Conservation (phyloP, 2,113 vertebrate species). For the Notothenia coriiceps region DNA sequence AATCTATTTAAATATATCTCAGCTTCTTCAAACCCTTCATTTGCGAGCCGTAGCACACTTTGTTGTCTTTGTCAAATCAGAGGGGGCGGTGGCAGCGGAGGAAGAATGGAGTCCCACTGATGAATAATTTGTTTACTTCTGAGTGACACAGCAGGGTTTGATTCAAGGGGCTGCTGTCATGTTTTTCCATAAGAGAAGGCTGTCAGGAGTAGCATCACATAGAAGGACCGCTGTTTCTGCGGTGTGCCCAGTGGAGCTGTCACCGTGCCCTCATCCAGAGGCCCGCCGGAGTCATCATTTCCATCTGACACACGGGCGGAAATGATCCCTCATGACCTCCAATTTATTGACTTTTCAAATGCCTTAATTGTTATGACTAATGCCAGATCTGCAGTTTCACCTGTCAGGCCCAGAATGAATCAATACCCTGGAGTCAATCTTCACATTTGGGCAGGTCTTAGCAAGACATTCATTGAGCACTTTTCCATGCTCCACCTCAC, state of each 20-base stretch:
- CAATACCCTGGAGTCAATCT: slow-evolving; percentile 88
- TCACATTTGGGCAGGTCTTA: slow-evolving; percentile 77
- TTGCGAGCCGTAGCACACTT: slow-evolving; percentile 33
- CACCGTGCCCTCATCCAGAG: slow-evolving; percentile 87
- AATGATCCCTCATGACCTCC: slow-evolving; percentile 93
- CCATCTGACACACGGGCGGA: slow-evolving; percentile 89
- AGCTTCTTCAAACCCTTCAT: slow-evolving; percentile 45
- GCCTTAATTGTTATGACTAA: slow-evolving; percentile 92
- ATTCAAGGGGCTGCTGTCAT: slow-evolving; percentile 90
- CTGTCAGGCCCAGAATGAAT: slow-evolving; percentile 90
- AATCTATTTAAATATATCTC: slow-evolving; percentile 40
- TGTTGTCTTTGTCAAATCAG: slow-evolving; percentile 56
- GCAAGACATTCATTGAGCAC: slow-evolving; percentile 49
- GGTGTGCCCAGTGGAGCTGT: slow-evolving; percentile 91
- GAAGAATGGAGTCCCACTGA: slow-evolving; percentile 85
- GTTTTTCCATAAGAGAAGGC: slow-evolving; percentile 89
- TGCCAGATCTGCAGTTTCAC: slow-evolving; percentile 87
- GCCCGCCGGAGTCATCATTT: slow-evolving; percentile 87
- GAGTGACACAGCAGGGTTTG: slow-evolving; percentile 87
- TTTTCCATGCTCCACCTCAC: slow-evolving; percentile 61
- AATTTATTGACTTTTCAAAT: slow-evolving; percentile 96
- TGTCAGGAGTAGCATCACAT: slow-evolving; percentile 90
- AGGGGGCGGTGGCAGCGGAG: slow-evolving; percentile 76
- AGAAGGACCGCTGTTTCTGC: slow-evolving; percentile 89
- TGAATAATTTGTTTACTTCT: slow-evolving; percentile 91